Evolutionary conservation across 2,113 vertebrate genomes (phyloP).

Genomic region (Ceratotherium simum): DNA sequence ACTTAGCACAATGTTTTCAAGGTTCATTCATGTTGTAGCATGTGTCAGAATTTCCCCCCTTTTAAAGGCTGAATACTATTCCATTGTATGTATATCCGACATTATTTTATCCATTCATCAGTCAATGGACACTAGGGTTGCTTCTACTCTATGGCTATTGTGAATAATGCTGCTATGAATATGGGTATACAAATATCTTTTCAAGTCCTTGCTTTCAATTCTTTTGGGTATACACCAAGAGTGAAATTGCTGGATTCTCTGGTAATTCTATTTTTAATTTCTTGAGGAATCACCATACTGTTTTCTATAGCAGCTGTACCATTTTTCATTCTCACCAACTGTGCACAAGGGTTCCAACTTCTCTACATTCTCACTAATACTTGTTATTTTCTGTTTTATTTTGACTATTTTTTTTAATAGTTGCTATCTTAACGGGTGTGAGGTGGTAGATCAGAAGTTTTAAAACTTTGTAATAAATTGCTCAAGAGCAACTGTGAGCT

Average conservation of each 20-base stretch:
- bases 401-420: neutral
- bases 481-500: neutral
- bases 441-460: neutral
- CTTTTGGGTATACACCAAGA: neutral
- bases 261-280: conserved; percentile 28
- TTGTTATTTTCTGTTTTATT: neutral
- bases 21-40: neutral
- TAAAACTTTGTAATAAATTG: neutral
- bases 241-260: neutral
- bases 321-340: neutral
- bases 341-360: neutral
- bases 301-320: neutral
- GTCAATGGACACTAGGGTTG: neutral
- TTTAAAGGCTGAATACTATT: neutral
- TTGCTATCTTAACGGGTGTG: neutral
- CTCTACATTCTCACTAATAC: neutral
- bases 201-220: neutral
- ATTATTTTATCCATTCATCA: neutral
- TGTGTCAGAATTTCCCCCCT: neutral
- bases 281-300: neutral
- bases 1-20: neutral
- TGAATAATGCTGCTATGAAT: neutral
- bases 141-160: neutral
- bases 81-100: neutral
- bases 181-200: neutral